These are phyloP conservation scores for Sebastes itinus DNA, from an alignment of 2,797 vertebrate genomes.

Conservation along the genomic window DNA sequence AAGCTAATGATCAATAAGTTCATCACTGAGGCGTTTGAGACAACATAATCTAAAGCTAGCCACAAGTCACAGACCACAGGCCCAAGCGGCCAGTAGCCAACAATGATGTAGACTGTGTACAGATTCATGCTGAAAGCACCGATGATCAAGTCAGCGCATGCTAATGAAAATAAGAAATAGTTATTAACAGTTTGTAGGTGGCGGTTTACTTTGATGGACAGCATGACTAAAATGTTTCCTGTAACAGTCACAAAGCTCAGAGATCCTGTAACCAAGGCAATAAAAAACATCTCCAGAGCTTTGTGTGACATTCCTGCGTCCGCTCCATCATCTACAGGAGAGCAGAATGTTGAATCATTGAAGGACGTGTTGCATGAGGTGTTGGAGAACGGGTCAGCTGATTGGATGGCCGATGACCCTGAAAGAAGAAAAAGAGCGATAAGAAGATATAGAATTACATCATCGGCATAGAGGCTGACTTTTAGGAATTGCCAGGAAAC, in stretches of 20 bases:
- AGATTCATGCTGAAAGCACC: slow-evolving; percentile 99
- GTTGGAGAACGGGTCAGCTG: slow-evolving; percentile 78
- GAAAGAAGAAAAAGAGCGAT: background rate
- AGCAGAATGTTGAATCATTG: slow-evolving; percentile 75
- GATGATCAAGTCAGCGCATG: slow-evolving; percentile 96
- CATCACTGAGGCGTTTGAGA: slow-evolving; percentile 98
- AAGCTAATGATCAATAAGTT: slow-evolving; percentile 99
- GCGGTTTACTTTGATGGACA: slow-evolving; percentile 98
- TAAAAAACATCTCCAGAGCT: slow-evolving; percentile 96
- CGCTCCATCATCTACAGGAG: slow-evolving; percentile 51
- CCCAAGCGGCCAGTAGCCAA: slow-evolving; percentile 96
- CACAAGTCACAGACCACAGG: slow-evolving; percentile 96
- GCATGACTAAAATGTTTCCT: slow-evolving; percentile 97
- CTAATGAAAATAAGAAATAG: slow-evolving; percentile 97
- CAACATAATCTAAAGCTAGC: slow-evolving; percentile 97
- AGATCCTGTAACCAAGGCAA: slow-evolving; percentile 93
- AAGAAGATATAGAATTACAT: too few species aligned
- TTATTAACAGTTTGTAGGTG: slow-evolving; percentile 99
- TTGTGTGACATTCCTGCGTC: slow-evolving; percentile 85
- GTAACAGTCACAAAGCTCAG: slow-evolving; percentile 97
- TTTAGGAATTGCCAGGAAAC: background rate
- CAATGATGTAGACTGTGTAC: slow-evolving; percentile 96
- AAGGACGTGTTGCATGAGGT: slow-evolving; percentile 78
- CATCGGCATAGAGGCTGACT: background rate
- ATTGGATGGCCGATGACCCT: slow-evolving; percentile 77